phyloP scores from a whole-genome alignment of 92 coral and sea anemone species.

The Epizoanthus rinbou region DNA sequence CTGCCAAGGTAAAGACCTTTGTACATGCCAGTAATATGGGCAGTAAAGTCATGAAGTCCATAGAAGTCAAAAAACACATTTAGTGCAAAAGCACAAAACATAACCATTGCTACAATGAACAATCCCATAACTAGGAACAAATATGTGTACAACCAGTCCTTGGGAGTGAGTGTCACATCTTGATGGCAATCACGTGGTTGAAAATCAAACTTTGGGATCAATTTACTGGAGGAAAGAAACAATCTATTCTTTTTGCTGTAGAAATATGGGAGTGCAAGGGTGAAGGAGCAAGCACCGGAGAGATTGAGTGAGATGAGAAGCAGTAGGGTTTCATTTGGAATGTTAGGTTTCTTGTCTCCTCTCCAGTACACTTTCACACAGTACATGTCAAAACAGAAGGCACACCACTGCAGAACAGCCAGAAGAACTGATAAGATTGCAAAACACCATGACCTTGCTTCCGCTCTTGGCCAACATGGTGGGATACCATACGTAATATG shows the following conservation, averaged over 20 bases:
- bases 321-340: slow-evolving; percentile 63
- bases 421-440: slow-evolving; percentile 24
- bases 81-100: slow-evolving; percentile 50
- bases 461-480: slow-evolving; percentile 47
- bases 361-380: slow-evolving; percentile 57
- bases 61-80: slow-evolving; percentile 61
- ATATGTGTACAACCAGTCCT: slow-evolving; percentile 59
- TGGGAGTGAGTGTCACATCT: slow-evolving; percentile 46
- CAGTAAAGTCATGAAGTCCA: slow-evolving; percentile 60
- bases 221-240: slow-evolving; percentile 43
- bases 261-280: slow-evolving; percentile 58
- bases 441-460: slow-evolving; percentile 22
- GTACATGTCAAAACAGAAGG: slow-evolving; percentile 61
- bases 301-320: slow-evolving; percentile 51
- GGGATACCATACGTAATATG: slow-evolving; percentile 61
- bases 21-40: slow-evolving; percentile 47
- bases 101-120: slow-evolving; percentile 45
- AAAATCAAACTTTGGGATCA: slow-evolving; percentile 59
- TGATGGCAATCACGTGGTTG: slow-evolving; percentile 52
- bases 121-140: slow-evolving; percentile 53
- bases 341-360: slow-evolving; percentile 47
- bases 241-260: slow-evolving; percentile 52
- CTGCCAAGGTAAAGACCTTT: slow-evolving; percentile 42
- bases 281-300: slow-evolving; percentile 61
- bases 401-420: slow-evolving; percentile 49